phyloP scores from a whole-genome alignment of 2,888 invertebrate genomes.

The Schrankia costaestrigalis region DNA sequence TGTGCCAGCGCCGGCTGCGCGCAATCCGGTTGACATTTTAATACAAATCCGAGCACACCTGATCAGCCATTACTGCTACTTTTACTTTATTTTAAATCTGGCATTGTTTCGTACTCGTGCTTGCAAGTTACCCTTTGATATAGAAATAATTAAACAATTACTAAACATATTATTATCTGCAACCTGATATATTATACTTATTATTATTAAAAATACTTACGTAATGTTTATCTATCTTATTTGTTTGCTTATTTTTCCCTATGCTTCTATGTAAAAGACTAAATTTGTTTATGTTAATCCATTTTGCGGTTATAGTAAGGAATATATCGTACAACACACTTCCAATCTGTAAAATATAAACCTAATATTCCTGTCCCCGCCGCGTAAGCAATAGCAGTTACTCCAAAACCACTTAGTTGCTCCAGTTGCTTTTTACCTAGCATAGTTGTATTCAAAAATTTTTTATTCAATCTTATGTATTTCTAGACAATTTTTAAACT shows the following conservation, averaged over 20 bases:
- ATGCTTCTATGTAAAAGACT: neutral
- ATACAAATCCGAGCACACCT: conserved; percentile 75
- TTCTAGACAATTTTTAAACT: too few species aligned
- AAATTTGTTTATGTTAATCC: neutral
- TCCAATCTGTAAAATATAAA: conserved; percentile 89
- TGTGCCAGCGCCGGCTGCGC: conserved; percentile 69
- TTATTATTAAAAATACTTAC: too few species aligned
- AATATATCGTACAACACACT: conserved; percentile 82
- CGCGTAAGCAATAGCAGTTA: conserved; percentile 81
- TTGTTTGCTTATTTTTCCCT: neutral
- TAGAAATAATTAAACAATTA: conserved; percentile 2
- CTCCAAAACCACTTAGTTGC: conserved; percentile 65
- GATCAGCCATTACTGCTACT: conserved; percentile 71
- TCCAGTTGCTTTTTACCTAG: conserved; percentile 82
- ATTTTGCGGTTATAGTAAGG: conserved; percentile 78
- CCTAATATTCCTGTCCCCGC: conserved; percentile 43
- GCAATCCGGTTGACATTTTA: conserved; percentile 67
- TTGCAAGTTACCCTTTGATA: conserved; percentile 11
- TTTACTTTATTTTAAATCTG: conserved; percentile 52
- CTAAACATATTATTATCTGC: neutral
- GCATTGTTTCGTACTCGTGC: conserved; percentile 51
- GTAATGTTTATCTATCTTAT: too few species aligned
- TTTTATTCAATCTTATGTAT: too few species aligned
- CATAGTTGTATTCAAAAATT: neutral
- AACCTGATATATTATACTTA: too few species aligned